Percentiles rank a stretch among this genome's conserved stretches.
Evolutionary conservation across 1,140 invertebrate species (phyloP).

Genomic region (Drosophila nigromelanica): DNA sequence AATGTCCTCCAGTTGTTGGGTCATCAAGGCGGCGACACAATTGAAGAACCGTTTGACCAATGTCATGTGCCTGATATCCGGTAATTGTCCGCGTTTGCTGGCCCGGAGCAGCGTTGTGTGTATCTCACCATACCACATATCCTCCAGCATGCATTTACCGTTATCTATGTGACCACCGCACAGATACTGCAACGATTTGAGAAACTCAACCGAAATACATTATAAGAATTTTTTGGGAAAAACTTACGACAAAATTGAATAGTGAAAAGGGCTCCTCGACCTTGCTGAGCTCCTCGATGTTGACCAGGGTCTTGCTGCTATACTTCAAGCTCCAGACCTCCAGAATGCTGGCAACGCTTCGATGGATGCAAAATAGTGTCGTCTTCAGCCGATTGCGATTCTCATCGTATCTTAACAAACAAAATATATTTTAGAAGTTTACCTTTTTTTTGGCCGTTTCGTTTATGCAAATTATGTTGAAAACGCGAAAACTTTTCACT

Average conservation of each 20-base stretch:
- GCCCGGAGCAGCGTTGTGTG: slow-evolving; percentile 88
- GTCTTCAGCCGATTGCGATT: slow-evolving; percentile 85
- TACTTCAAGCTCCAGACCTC: slow-evolving; percentile 89
- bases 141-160: slow-evolving; percentile 85
- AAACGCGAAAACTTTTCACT: slow-evolving; percentile 69
- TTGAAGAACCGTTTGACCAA: slow-evolving; percentile 92
- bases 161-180: slow-evolving; percentile 85
- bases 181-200: slow-evolving; percentile 66
- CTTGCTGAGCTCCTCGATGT: slow-evolving; percentile 85
- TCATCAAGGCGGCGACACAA: slow-evolving; percentile 93
- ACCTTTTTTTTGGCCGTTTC: slow-evolving; percentile 36
- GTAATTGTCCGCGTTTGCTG: slow-evolving; percentile 90
- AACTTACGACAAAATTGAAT: slow-evolving; percentile 85
- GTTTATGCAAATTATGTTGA: slow-evolving; percentile 69
- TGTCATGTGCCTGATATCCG: slow-evolving; percentile 87
- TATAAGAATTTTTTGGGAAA: neutral
- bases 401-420: slow-evolving; percentile 82
- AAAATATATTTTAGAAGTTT: slow-evolving; percentile 7
- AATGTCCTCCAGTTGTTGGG: slow-evolving; percentile 91
- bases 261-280: slow-evolving; percentile 86
- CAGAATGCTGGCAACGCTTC: slow-evolving; percentile 91
- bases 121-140: slow-evolving; percentile 87
- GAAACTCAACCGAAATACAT: neutral
- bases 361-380: slow-evolving; percentile 91
- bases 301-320: slow-evolving; percentile 82